Evolutionary conservation across 2,113 vertebrate species (phyloP).

Genomic region (Panurus biarmicus): DNA sequence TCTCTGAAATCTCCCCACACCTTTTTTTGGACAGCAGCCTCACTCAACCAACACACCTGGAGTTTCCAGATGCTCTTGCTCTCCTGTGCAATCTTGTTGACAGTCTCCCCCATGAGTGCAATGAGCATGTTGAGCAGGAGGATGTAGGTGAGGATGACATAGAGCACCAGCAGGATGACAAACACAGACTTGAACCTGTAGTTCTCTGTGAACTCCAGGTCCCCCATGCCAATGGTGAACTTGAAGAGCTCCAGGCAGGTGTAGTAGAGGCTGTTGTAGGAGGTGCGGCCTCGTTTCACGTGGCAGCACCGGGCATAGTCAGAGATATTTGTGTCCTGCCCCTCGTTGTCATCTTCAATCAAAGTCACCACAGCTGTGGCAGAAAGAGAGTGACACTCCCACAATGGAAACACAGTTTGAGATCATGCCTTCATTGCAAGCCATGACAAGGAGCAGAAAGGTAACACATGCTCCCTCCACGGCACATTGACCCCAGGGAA

Average conservation of each 20-base stretch:
- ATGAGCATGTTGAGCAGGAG: conserved; percentile 99
- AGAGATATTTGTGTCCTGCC: conserved; percentile 2
- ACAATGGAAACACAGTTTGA: neutral
- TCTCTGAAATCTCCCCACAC: neutral
- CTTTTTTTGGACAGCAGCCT: neutral
- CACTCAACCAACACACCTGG: conserved; percentile 72
- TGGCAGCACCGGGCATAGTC: neutral
- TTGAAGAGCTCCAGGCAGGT: conserved; percentile 93
- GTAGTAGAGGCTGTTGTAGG: conserved; percentile 80
- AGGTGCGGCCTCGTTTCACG: conserved; percentile 2
- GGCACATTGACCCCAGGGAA: neutral
- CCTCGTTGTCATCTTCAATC: conserved; percentile 76
- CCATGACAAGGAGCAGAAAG: neutral
- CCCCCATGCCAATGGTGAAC: conserved; percentile 97
- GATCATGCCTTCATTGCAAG: neutral
- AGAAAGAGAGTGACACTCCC: neutral
- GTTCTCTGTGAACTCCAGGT: conserved; percentile 91
- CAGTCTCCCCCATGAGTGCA: conserved; percentile 91
- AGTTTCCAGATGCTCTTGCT: conserved; percentile 93
- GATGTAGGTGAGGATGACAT: conserved; percentile 95
- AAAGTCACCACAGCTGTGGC: conserved; percentile 87
- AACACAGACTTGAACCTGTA: conserved; percentile 86
- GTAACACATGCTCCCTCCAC: neutral
- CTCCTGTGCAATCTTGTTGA: conserved; percentile 83
- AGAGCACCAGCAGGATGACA: conserved; percentile 83